Evolutionary conservation across 2,888 invertebrate genomes (phyloP), one percentile per base, ranked within the genome.

Genomic region (Leptinotarsa tumamoca): DNA sequence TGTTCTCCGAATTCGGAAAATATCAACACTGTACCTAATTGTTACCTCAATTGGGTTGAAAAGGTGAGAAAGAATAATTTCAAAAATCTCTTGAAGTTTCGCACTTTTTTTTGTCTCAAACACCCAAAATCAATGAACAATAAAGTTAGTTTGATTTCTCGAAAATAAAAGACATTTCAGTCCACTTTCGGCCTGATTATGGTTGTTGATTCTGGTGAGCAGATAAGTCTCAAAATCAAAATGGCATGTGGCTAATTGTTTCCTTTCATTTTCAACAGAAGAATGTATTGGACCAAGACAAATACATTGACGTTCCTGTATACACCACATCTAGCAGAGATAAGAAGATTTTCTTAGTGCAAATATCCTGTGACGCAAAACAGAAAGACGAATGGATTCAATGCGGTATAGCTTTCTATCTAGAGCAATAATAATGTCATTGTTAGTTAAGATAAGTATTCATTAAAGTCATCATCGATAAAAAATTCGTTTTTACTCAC

Each of bases 321-420:
- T 89, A 88, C 79, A 82, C 83, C 63, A 83, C 84, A 17, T 83
- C 86, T 18, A 84, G 79, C 52, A 82, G 88, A 75, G 85, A 86
- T 72, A 84, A 85, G 71, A 83, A 86, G 77, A 75, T 89, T 23
- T 81, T 84, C 3, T 78, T 80, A 50, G 74, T 89, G 3, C 85
- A 88, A 76, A 82, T 89, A 21, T 80, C 86, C 49, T 86, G 86
- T 74, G 86, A 87, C 75, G 72, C 70, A 17, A 85, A 84, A 74
- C 89, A 90, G 23, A 87, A 86, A 69, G 89, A 89, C 72, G 89
- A 90, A 81, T 94, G 93, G 93, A 88, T 92, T 67, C 91, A 92
- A 84, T 89, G 91, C 72, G 92, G 93, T 67, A 89, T 92, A 5
- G 93, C 93, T 4, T 89, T 93, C 74, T 93, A 92, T 88, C 87